Conservation (phyloP, 1,140 invertebrate species). For the Pseudoatta argentina region DNA sequence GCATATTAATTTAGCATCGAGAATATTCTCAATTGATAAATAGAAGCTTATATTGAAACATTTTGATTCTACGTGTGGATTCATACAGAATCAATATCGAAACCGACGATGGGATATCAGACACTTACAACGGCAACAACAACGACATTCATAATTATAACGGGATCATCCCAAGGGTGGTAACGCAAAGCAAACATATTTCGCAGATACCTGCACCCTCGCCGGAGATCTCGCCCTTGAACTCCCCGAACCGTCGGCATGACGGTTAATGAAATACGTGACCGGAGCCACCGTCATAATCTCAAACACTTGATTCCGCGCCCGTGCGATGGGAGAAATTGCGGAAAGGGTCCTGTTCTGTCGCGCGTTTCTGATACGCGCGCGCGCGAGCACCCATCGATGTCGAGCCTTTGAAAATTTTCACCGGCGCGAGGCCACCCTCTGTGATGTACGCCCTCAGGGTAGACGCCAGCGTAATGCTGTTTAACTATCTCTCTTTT, state of each 20-base stretch:
- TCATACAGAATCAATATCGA: not conserved
- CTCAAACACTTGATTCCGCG: constrained; percentile 85
- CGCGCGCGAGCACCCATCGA: constrained; percentile 63
- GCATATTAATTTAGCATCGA: not conserved
- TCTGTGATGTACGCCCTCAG: constrained; percentile 59
- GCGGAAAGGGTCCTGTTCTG: constrained; percentile 56
- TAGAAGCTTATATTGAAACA: not conserved
- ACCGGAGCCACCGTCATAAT: constrained; percentile 85
- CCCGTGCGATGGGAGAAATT: constrained; percentile 68
- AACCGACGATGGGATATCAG: constrained; percentile 47
- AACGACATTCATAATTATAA: constrained; percentile 84
- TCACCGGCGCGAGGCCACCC: constrained; percentile 47
- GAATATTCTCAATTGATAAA: not conserved
- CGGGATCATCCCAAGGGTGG: constrained; percentile 81
- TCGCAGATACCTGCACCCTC: constrained; percentile 78
- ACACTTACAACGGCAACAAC: constrained; percentile 69
- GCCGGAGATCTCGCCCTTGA: constrained; percentile 62
- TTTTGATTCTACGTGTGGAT: not conserved
- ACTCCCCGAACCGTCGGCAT: constrained; percentile 72
- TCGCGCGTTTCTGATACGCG: constrained; percentile 46
- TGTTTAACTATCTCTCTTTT: constrained; percentile 50
- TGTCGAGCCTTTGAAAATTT: constrained; percentile 62
- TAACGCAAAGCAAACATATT: constrained; percentile 84
- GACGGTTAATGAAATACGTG: constrained; percentile 87
- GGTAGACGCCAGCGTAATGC: constrained; percentile 55